Conservation (phyloP, 2,797 vertebrate genomes). For the Tangara arthus region DNA sequence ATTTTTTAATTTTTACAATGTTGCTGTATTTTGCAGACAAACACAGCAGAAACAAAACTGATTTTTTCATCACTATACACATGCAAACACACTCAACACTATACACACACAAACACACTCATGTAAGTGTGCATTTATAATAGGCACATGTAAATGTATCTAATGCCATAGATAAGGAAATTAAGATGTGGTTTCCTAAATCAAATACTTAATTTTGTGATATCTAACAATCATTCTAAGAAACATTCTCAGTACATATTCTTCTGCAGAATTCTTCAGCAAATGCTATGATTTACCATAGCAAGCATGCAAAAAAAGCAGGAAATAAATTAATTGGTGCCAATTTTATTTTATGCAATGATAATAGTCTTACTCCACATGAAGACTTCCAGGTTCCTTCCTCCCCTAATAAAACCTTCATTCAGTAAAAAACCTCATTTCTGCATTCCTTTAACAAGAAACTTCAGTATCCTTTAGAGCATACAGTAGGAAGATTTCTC, state of each 20-base stretch:
- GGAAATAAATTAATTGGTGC: background rate
- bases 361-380: background rate
- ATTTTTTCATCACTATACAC: background rate
- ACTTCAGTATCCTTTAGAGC: background rate
- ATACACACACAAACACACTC: background rate
- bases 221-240: background rate
- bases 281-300: background rate
- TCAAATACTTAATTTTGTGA: background rate
- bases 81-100: background rate
- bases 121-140: background rate
- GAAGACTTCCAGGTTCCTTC: background rate
- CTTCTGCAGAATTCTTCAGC: background rate
- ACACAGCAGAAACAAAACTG: background rate
- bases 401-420: background rate
- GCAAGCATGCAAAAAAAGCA: background rate
- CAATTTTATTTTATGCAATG: background rate
- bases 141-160: background rate
- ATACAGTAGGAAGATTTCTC: constrained; percentile 5
- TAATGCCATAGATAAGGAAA: background rate
- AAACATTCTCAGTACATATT: background rate
- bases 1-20: background rate
- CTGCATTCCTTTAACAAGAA: background rate
- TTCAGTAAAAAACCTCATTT: background rate
- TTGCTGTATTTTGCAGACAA: background rate
- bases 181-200: background rate